phyloP scores from a whole-genome alignment of 1,140 invertebrate species.

The Cotesia glomerata region DNA sequence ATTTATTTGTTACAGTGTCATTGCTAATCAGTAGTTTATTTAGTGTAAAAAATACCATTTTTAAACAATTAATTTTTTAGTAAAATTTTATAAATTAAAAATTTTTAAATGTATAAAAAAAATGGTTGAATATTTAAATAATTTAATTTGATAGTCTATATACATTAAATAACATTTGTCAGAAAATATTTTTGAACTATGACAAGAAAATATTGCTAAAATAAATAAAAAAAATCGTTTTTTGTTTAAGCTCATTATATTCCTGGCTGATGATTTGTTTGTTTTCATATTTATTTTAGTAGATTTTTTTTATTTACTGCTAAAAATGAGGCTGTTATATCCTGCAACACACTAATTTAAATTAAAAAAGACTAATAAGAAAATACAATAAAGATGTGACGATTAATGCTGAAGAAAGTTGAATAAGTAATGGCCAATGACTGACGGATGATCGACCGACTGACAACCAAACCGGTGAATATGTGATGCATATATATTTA shows the following conservation, averaged over 20 bases:
- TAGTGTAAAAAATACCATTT: not conserved
- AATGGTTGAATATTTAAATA: too few species aligned
- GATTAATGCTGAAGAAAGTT: constrained; percentile 16
- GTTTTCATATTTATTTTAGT: constrained; percentile 2
- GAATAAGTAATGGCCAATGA: constrained; percentile 30
- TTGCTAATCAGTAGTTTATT: not conserved
- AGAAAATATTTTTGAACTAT: too few species aligned
- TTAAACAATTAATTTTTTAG: too few species aligned
- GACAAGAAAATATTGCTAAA: not conserved
- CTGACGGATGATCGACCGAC: constrained; percentile 11
- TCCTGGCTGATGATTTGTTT: not conserved
- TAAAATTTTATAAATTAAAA: too few species aligned
- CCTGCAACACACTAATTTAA: not conserved
- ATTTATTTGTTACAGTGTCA: constrained; percentile 4
- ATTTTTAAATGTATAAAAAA: too few species aligned
- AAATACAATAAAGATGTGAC: not conserved
- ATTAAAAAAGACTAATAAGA: not conserved
- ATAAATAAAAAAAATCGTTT: constrained; percentile 13
- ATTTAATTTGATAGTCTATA: too few species aligned
- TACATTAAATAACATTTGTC: too few species aligned
- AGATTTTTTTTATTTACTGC: not conserved
- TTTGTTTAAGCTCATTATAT: not conserved
- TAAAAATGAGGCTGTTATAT: not conserved
- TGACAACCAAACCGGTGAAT: not conserved
- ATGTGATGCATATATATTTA: not conserved